Percentiles rank a stretch among this genome's conserved stretches.
These are phyloP conservation scores for Lycocorax pyrrhopterus DNA, from an alignment of 2,113 vertebrate genomes.

Conservation along the genomic window DNA sequence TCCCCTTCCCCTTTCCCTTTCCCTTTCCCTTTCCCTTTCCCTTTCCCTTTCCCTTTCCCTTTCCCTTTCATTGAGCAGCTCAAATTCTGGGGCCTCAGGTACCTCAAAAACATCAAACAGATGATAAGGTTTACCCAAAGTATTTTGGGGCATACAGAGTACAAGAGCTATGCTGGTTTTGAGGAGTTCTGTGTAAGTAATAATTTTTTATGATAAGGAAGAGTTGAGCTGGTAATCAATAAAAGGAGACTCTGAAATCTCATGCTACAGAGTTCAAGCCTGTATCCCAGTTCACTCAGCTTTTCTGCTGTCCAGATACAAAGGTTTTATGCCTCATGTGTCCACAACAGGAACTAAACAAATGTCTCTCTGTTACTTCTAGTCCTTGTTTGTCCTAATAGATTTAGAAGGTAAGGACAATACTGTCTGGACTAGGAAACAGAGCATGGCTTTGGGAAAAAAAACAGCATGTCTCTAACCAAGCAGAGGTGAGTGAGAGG, in stretches of 20 bases:
- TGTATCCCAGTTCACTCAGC: neutral
- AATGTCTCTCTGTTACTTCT: neutral
- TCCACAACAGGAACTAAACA: neutral
- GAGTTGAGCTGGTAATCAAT: neutral
- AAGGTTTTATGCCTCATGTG: neutral
- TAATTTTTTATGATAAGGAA: neutral
- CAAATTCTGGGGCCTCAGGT: neutral
- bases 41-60: too few species aligned
- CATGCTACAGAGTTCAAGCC: neutral
- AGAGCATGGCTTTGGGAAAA: neutral
- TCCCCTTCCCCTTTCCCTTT: too few species aligned
- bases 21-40: too few species aligned
- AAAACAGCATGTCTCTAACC: neutral
- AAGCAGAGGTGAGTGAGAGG: neutral
- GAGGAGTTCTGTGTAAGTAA: neutral
- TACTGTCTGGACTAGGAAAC: neutral
- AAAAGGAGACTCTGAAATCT: neutral
- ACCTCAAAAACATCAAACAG: neutral
- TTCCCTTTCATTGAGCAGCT: neutral
- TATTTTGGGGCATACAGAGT: neutral
- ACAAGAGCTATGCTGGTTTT: neutral
- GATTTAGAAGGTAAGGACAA: neutral
- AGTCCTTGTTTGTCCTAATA: neutral
- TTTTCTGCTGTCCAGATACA: neutral
- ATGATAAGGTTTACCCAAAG: neutral